These are phyloP conservation scores for Philaenus spumarius DNA, from an alignment of 1,140 invertebrate species.

Conservation along the genomic window DNA sequence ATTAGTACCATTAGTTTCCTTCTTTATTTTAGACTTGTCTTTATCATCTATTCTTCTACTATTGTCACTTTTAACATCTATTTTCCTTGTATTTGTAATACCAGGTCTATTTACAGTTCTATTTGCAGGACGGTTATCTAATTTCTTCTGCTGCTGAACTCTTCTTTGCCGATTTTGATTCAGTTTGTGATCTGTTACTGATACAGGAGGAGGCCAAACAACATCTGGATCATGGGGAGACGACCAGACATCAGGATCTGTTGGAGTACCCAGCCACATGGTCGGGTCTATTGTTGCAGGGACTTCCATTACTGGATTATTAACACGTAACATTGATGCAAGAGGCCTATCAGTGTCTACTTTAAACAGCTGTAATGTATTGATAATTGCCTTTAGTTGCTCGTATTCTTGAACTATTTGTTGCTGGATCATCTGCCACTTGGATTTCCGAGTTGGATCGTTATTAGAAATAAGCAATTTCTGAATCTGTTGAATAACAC, in stretches of 20 bases:
- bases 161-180: too few species aligned
- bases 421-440: constrained; percentile 90
- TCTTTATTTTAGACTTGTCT: background rate
- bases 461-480: constrained; percentile 71
- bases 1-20: constrained; percentile 10
- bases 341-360: constrained; percentile 48
- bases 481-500: constrained; percentile 85
- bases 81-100: background rate
- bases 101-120: constrained; percentile 2
- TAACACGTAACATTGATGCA: background rate
- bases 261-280: constrained; percentile 30
- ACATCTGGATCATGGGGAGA: constrained; percentile 66
- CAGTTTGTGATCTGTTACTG: constrained; percentile 58
- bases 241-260: constrained; percentile 65
- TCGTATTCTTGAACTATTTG: constrained; percentile 87
- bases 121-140: constrained; percentile 27
- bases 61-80: constrained; percentile 1
- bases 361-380: constrained; percentile 57
- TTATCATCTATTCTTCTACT: background rate
- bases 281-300: constrained; percentile 48
- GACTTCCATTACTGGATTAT: constrained; percentile 48
- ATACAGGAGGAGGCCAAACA: constrained; percentile 86
- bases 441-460: constrained; percentile 70
- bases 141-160: constrained; percentile 27
- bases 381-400: constrained; percentile 75